Evolutionary conservation across 2,888 invertebrate species (phyloP), one percentile per base, ranked within the genome.

Genomic region (Deladenus siricidicola): DNA sequence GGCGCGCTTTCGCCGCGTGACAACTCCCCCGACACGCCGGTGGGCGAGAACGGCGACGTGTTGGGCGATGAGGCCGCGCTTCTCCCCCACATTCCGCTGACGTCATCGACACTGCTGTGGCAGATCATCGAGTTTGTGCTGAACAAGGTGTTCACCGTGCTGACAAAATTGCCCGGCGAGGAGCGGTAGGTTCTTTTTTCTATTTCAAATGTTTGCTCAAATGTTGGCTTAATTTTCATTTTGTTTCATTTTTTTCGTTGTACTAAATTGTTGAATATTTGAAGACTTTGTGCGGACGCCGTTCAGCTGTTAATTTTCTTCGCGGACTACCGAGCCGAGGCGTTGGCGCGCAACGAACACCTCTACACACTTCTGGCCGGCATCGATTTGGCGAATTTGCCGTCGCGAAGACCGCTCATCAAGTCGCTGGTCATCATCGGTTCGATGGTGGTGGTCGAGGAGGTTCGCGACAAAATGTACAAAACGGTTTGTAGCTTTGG

Each of bases 391-490:
- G 60, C 57, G 53, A 54, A 58, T 0, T 83, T 84, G 23, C 79
- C 82, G 30, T 84, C 85, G 2, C 84, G 85, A 65, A 83, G 86
- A 58, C 86, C 86, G 54, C 80, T 90, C 26, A 87, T 87, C 79
- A 84, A 85, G 71, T 86, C 86, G 1, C 85, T 89, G 62, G 85
- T 88, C 14, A 81, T 86, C 26, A 71, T 75, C 51, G 77, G 76
- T 6, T 66, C 73, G 0, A 63, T 69, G 21, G 66, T 70, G 8
- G 68, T 71, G 19, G 62, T 70, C 45, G 52, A 58, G 6, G 58
- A 67, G 19, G 52, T 70, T 26, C 69, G 68, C 44, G 59, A 72
- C 55, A 68, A 67, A 24, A 74, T 76, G 71, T 70, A 66, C 43
- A 54, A 56, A 21, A 56, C 62, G 66, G 75, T 75, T 30, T n/a